Evolutionary conservation across 1,140 invertebrate genomes (phyloP).

Genomic region (Zaprionus kolodkinae): DNA sequence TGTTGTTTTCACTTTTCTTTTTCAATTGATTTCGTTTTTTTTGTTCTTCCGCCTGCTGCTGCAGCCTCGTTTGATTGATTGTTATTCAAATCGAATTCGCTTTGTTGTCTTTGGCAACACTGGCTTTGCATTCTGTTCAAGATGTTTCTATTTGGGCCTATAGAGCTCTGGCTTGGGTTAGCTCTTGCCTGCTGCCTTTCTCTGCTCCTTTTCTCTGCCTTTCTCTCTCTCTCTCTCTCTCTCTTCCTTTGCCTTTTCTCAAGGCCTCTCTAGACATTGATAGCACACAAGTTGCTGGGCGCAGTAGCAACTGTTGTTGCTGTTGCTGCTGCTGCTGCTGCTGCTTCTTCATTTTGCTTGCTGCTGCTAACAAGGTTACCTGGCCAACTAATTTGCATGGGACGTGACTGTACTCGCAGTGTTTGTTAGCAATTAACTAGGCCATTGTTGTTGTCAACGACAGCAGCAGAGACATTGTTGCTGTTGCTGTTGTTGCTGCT

Average conservation of each 20-base stretch:
- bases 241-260: neutral
- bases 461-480: conserved; percentile 26
- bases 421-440: conserved; percentile 80
- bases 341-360: conserved; percentile 16
- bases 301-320: conserved; percentile 8
- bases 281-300: conserved; percentile 32
- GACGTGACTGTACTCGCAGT: conserved; percentile 74
- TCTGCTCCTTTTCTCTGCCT: too few relatives aligned
- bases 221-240: neutral
- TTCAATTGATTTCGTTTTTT: conserved; percentile 21
- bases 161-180: too few relatives aligned
- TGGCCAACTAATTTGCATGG: conserved; percentile 77
- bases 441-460: conserved; percentile 74
- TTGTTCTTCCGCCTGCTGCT: neutral
- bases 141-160: conserved; percentile 21
- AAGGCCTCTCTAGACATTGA: conserved; percentile 14
- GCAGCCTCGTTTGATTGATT: conserved; percentile 11
- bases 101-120: conserved; percentile 28
- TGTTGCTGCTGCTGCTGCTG: neutral
- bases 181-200: neutral
- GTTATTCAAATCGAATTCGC: conserved; percentile 36
- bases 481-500: conserved; percentile 22
- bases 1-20: neutral
- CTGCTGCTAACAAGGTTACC: conserved; percentile 70
- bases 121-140: conserved; percentile 14